These are phyloP conservation scores for Tenthredo livida DNA, from an alignment of 2,888 invertebrate species.

Conservation along the genomic window DNA sequence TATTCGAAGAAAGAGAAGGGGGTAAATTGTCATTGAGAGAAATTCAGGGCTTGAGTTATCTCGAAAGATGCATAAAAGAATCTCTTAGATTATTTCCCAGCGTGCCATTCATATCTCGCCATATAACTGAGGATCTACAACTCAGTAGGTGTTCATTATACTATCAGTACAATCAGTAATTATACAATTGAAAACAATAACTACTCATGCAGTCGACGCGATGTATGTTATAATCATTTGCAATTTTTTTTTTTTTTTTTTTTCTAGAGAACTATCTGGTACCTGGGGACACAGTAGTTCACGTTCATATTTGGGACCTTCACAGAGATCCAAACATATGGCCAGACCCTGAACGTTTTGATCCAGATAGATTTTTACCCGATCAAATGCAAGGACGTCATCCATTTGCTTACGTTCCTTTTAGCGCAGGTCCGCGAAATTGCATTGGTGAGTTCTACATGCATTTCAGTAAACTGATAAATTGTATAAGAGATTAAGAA, in stretches of 20 bases:
- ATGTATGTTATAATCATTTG: constrained; percentile 65
- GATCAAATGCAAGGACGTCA: constrained; percentile 79
- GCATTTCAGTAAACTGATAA: background rate
- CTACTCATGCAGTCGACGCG: too few species aligned
- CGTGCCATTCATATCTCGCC: constrained; percentile 84
- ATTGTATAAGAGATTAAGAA: background rate
- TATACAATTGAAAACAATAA: background rate
- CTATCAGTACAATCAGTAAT: background rate
- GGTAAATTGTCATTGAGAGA: constrained; percentile 80
- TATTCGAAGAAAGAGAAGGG: constrained; percentile 79
- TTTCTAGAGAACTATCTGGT: constrained; percentile 78
- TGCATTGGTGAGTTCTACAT: constrained; percentile 81
- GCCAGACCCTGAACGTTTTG: constrained; percentile 83
- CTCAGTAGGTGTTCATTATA: constrained; percentile 60
- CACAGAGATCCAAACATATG: constrained; percentile 84
- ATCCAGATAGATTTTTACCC: constrained; percentile 84
- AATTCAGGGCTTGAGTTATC: constrained; percentile 83
- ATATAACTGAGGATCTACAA: constrained; percentile 79
- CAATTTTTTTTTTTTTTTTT: constrained; percentile 67
- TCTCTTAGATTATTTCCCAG: constrained; percentile 84
- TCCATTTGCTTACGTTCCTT: constrained; percentile 84
- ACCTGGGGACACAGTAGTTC: constrained; percentile 79
- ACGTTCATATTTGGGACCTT: constrained; percentile 82
- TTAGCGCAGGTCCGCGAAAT: constrained; percentile 85
- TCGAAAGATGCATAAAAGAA: constrained; percentile 87